A percentile compares a stretch with the other conserved stretches of the same genome.
Conservation (phyloP, 1,140 invertebrate species). For the Ctenoplectra terminalis region DNA sequence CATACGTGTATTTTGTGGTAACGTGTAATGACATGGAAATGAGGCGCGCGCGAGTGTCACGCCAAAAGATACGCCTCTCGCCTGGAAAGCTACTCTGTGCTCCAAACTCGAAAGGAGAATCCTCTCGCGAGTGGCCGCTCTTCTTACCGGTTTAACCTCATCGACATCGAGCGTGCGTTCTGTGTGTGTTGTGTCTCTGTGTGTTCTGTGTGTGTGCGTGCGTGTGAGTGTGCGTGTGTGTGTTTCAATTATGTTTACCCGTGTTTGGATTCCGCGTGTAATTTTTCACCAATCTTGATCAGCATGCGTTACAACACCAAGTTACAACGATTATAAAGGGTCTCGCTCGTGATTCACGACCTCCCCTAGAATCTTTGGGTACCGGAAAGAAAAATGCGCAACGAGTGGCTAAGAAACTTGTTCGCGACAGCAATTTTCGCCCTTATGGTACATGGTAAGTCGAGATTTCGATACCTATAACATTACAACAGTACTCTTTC, state of each 20-base stretch:
- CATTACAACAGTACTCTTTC: background rate
- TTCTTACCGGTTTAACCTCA: slow-evolving; percentile 35
- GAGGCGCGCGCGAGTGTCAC: slow-evolving; percentile 50
- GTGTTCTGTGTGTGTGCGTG: no score
- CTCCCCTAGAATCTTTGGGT: slow-evolving; percentile 21
- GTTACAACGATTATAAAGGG: background rate
- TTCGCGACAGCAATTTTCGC: slow-evolving; percentile 48
- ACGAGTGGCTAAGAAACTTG: slow-evolving; percentile 50
- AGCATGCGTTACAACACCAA: slow-evolving; percentile 15
- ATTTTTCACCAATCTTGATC: background rate
- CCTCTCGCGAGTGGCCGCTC: slow-evolving; percentile 36
- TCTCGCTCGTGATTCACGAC: slow-evolving; percentile 35
- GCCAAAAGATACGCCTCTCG: slow-evolving; percentile 51
- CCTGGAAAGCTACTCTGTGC: slow-evolving; percentile 46
- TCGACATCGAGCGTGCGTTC: slow-evolving; percentile 1
- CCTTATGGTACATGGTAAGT: slow-evolving; percentile 51
- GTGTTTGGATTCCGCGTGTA: background rate
- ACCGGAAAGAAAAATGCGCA: slow-evolving; percentile 51
- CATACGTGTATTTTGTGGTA: slow-evolving; percentile 39
- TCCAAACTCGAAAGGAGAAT: slow-evolving; percentile 47
- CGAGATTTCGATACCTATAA: no score
- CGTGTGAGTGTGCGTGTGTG: slow-evolving; percentile 5
- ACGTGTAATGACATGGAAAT: slow-evolving; percentile 52
- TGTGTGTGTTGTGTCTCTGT: no score
- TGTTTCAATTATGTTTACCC: slow-evolving; percentile 9